Evolutionary conservation across 2,113 vertebrate species (phyloP).

Genomic region (Rhodinocichla rosea): DNA sequence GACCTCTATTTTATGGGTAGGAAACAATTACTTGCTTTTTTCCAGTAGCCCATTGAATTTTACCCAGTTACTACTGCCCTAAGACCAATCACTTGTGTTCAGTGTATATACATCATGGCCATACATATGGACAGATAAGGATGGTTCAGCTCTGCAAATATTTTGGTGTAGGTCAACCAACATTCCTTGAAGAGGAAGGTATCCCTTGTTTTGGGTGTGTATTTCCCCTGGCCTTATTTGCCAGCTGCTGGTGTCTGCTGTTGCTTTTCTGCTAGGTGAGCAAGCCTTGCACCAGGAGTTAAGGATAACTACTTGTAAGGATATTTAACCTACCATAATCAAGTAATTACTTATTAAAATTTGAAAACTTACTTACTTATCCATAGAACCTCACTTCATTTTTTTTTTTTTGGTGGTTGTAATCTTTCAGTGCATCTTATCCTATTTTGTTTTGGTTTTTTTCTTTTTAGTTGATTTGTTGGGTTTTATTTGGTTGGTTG

Average conservation of each 20-base stretch:
- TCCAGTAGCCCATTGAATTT: not conserved
- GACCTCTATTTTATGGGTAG: not conserved
- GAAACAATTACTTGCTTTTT: not conserved
- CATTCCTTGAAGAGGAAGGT: not conserved
- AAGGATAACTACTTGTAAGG: not conserved
- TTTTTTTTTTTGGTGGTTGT: not conserved
- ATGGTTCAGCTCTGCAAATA: not conserved
- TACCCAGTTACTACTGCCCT: not conserved
- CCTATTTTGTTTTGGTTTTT: not conserved
- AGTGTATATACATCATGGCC: no score
- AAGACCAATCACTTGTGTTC: not conserved
- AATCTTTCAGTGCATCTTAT: not conserved
- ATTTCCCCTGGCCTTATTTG: not conserved
- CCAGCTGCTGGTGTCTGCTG: not conserved
- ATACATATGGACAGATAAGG: not conserved
- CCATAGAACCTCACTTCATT: not conserved
- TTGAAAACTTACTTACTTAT: not conserved
- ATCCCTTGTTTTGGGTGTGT: not conserved
- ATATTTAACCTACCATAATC: not conserved
- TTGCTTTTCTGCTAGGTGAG: not conserved
- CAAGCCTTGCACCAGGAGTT: rapidly evolving
- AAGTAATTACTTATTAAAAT: not conserved
- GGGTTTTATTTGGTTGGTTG: not conserved
- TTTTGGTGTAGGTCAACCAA: not conserved
- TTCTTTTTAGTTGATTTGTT: not conserved